Conservation (phyloP, 2,797 vertebrate species). For the Orientallactaga sibirica region DNA sequence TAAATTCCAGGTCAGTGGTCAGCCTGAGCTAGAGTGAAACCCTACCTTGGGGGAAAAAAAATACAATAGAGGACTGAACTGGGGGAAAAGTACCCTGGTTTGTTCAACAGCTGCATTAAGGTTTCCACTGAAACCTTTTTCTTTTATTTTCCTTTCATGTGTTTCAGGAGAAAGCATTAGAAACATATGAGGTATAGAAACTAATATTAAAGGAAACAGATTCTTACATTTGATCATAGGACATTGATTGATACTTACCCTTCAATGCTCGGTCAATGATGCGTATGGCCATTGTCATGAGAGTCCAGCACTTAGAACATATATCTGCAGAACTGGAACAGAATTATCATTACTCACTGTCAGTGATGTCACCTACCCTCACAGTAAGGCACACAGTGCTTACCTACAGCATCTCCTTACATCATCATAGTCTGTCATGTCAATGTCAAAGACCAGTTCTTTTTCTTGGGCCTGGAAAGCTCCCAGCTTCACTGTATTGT, state of each 20-base stretch:
- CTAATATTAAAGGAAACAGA: slow-evolving; percentile 53
- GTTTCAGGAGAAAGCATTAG: slow-evolving; percentile 48
- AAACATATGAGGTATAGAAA: slow-evolving; percentile 12
- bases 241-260: slow-evolving; percentile 87
- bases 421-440: slow-evolving; percentile 99
- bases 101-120: slow-evolving; percentile 37
- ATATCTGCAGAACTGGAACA: slow-evolving; percentile 95
- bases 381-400: neutral
- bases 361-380: neutral
- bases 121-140: neutral
- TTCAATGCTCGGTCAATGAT: slow-evolving; percentile 94
- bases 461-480: slow-evolving; percentile 97
- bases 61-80: neutral
- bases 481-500: slow-evolving; percentile 96
- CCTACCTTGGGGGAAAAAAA: too few species aligned
- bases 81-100: neutral
- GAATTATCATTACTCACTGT: slow-evolving; percentile 35
- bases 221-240: neutral
- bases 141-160: slow-evolving; percentile 28
- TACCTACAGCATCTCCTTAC: slow-evolving; percentile 97
- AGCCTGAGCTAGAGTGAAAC: too few species aligned
- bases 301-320: slow-evolving; percentile 96
- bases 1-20: too few species aligned
- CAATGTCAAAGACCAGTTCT: slow-evolving; percentile 98
- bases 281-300: slow-evolving; percentile 96